Base-by-base conservation (phyloP, 2,113 vertebrate genomes). In the Baryphthengus martii region DNA sequence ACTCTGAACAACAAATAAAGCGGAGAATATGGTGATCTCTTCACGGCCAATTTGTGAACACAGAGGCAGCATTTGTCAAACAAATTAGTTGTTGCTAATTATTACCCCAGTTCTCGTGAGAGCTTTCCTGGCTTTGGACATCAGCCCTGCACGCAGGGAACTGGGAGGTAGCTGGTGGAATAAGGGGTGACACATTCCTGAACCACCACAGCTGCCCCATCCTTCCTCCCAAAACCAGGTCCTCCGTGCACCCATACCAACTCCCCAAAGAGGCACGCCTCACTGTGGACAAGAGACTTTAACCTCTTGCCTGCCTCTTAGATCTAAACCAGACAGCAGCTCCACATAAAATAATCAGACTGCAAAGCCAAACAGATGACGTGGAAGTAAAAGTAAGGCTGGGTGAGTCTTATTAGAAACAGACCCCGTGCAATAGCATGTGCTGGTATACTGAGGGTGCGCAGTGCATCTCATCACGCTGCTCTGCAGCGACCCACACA, bases 41-140 rank as follows among this genome's bases (percentile, higher is more conserved):
- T 97, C 96, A 97, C 33, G 66, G 96, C 96, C 96, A 96, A 95
- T 95, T 96, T 96, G 95, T 87, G 95, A 97, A 90, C 88, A 90
- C 88, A 96, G 92, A 96, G 83, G 96, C 90, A 79, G 92, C 93
- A 61, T 96, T 89, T 96, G 92, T 96, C 95, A 93, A 82, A 90
- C 90, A 95, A 97, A 96, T 96, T 92, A 96, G 92, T 92, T 78
- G 88, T 81, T 95, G 94, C 80, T 97, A 96, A 97, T 96, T 97
- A 96, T 94, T 96, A 66, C 56, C 80, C 73, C 58, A 53, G 88
- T 89, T 93, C 96, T 94, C 40, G 2, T 75, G 85, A 93, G 83
- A 96, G 92, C 61, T 81, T 93, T 86, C 78, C 66, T 77, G 53
- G 42, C 49, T 72, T 91, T 96, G 95, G 93, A 93, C 76, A 82